These are phyloP conservation scores for Anguilla megastoma DNA, from an alignment of 2,797 vertebrate genomes.

Conservation along the genomic window DNA sequence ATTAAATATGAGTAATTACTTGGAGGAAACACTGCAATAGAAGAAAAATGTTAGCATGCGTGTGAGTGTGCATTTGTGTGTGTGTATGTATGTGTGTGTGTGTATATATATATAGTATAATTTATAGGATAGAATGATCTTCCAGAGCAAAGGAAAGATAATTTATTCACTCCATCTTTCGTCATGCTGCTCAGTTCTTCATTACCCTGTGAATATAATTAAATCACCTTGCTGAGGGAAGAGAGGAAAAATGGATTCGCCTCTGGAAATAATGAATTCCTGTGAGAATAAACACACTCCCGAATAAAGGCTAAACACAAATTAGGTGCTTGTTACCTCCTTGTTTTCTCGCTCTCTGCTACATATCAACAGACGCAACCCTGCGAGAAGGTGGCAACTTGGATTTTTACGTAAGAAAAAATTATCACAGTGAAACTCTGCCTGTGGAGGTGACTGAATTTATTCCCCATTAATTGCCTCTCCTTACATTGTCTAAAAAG, in stretches of 20 bases:
- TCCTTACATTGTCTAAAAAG: not conserved
- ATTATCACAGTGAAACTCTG: conserved; percentile 53
- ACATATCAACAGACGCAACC: conserved; percentile 64
- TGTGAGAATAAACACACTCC: conserved; percentile 79
- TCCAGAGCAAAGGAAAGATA: conserved; percentile 64
- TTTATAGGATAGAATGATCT: conserved; percentile 82
- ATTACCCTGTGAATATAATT: conserved; percentile 79
- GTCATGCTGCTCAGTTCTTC: conserved; percentile 76
- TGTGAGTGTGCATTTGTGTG: not conserved
- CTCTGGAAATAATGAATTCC: conserved; percentile 84
- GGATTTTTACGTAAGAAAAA: conserved; percentile 59
- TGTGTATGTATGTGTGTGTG: no score
- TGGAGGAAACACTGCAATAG: not conserved
- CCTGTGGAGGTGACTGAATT: conserved; percentile 19
- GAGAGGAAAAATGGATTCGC: conserved; percentile 71
- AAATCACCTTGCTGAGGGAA: conserved; percentile 83
- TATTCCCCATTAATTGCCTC: not conserved
- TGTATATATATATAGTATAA: conserved; percentile 58
- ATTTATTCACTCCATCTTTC: conserved; percentile 81
- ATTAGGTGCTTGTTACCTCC: conserved; percentile 77
- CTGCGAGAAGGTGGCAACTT: conserved; percentile 52
- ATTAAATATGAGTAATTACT: not conserved
- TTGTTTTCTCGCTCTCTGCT: conserved; percentile 68
- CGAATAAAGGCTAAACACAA: conserved; percentile 82
- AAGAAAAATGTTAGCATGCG: no score